These are phyloP conservation scores for Kryptopterus vitreolus DNA, from an alignment of 2,797 vertebrate species.

Conservation along the genomic window DNA sequence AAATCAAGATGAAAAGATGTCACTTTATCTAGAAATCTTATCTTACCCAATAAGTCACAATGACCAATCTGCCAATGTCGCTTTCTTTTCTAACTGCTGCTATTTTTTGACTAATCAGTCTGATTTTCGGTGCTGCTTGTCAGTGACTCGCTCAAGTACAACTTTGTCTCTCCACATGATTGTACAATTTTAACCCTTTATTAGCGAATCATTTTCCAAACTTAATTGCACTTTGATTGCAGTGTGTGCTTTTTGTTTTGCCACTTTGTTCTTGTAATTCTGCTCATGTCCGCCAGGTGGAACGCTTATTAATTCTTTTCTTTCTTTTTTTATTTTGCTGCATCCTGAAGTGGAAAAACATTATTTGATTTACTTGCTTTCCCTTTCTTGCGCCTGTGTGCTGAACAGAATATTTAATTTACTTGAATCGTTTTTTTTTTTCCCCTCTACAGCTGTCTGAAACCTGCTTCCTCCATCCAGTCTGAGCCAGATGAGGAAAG, in stretches of 20 bases:
- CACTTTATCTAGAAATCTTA: not conserved
- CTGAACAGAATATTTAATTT: slow-evolving; percentile 51
- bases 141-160: not conserved
- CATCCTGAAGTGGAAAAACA: slow-evolving; percentile 11
- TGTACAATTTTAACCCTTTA: not conserved
- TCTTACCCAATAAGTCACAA: slow-evolving; percentile 1
- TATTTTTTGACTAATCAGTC: not conserved
- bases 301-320: not conserved
- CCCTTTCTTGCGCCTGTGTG: slow-evolving; percentile 1
- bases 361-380: not conserved
- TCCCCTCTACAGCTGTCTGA: slow-evolving; percentile 75
- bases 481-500: slow-evolving; percentile 53
- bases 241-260: not conserved
- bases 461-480: slow-evolving; percentile 57
- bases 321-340: not conserved
- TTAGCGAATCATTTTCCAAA: not conserved
- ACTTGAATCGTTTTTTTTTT: slow-evolving; percentile 53
- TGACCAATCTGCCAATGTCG: not conserved
- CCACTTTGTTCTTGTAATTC: slow-evolving; percentile 37
- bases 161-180: too few relatives aligned
- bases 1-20: not conserved
- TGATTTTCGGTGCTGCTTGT: slow-evolving; percentile 24
- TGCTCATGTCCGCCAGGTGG: slow-evolving; percentile 43
- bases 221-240: slow-evolving; percentile 22
- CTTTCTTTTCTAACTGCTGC: not conserved